Base-by-base conservation (phyloP, 2,888 invertebrate species). In the Papilio gigon region DNA sequence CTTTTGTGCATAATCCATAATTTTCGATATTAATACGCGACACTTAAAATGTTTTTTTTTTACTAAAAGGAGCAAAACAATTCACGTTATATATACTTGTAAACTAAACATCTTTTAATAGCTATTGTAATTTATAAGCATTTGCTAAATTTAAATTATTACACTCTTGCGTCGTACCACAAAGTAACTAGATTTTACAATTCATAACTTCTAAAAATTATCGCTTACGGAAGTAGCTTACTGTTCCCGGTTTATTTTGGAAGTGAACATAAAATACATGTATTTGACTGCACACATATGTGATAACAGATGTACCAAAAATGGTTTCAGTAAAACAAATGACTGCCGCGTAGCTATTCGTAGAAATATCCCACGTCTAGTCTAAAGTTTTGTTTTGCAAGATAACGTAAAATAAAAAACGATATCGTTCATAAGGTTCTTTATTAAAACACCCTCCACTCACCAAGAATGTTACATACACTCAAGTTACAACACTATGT, bases 381-480 rank as follows among this genome's bases (percentile, higher is more conserved):
- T n/a, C n/a, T n/a, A n/a, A n/a, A n/a, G n/a, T n/a, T n/a, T n/a
- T n/a, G n/a, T n/a, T n/a, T n/a, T n/a, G 20, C 8, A 20, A 44
- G 12, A n/a, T n/a, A 3, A 4, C 71, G 33, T 27, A 9, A 35
- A 63, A 65, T 78, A 81, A 82, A 73, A 75, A 70, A 70, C 71
- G 71, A 68, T 58, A 65, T 73, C 56, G 78, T 84, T 86, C 83
- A 81, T 84, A 85, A 82, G 80, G 88, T 84, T 84, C 85, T 91
- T 90, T 92, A 91, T 87, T 91, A 90, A 91, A 92, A 91, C 90
- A 89, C 88, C 89, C 88, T 87, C 86, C 86, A 87, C 78, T 84
- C 85, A 76, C 83, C 84, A 81, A 81, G 82, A 77, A 75, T 80
- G 79, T 84, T 86, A 88, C 86, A 85, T 86, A 87, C 87, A 89